Percentiles rank a stretch among this genome's conserved stretches.
These are phyloP conservation scores for Phyllostomus hastatus DNA, from an alignment of 2,113 vertebrate species.

Conservation along the genomic window DNA sequence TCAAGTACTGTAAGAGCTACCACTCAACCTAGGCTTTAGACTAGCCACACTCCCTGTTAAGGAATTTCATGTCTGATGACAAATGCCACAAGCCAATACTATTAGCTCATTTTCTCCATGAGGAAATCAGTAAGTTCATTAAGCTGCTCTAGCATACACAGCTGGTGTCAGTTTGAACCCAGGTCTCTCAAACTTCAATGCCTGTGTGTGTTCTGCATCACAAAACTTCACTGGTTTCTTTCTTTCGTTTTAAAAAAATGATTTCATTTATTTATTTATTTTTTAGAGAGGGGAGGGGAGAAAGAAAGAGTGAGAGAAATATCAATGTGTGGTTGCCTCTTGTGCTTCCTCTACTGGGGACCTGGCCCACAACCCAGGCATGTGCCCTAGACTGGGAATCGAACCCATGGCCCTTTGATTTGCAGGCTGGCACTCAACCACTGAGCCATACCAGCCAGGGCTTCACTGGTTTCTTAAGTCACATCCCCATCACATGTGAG, in stretches of 20 bases:
- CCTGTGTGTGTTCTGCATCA: neutral
- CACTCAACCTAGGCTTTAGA: neutral
- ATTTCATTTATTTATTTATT: too few relatives aligned
- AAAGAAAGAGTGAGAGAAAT: too few relatives aligned
- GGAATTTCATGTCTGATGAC: neutral
- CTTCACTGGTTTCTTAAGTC: neutral
- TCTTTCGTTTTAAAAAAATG: too few relatives aligned
- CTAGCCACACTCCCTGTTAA: neutral
- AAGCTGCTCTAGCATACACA: neutral
- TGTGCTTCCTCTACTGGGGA: too few relatives aligned
- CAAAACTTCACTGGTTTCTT: neutral
- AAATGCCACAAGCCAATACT: rapidly evolving
- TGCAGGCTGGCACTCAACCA: too few relatives aligned
- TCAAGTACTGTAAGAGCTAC: neutral
- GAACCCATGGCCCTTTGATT: too few relatives aligned
- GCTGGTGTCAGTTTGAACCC: neutral
- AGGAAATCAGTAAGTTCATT: neutral
- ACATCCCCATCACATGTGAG: neutral
- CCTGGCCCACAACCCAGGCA: too few relatives aligned
- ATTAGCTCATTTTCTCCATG: neutral
- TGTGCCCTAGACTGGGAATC: too few relatives aligned
- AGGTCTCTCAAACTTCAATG: neutral
- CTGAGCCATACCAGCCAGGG: too few relatives aligned
- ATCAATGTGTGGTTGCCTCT: too few relatives aligned
- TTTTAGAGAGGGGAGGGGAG: too few relatives aligned